These are phyloP conservation scores for Actinernus sp. DNA, from an alignment of 92 coral and sea anemone species.

Conservation along the genomic window DNA sequence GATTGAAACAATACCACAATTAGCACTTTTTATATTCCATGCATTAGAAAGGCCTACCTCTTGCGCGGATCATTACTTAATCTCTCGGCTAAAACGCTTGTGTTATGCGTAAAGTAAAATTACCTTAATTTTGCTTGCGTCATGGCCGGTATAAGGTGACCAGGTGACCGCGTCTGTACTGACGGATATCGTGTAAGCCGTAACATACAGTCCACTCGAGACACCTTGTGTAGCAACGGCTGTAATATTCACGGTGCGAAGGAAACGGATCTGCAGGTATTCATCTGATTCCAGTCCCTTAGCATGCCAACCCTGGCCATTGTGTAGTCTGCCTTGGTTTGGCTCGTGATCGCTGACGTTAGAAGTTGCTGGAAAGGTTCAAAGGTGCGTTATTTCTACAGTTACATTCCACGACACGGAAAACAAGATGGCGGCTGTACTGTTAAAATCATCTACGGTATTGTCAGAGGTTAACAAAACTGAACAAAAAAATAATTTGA, in stretches of 20 bases:
- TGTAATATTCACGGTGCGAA: constrained; percentile 40
- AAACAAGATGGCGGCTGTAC: too few relatives aligned
- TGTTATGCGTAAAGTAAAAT: too few relatives aligned
- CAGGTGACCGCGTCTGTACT: constrained; percentile 45
- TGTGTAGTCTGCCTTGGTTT: constrained; percentile 51
- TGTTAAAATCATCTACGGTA: too few relatives aligned
- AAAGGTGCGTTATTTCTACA: too few relatives aligned
- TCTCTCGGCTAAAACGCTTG: too few relatives aligned
- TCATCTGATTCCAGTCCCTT: not conserved
- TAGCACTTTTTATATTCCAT: too few relatives aligned
- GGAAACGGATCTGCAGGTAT: constrained; percentile 58
- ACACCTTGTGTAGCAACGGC: constrained; percentile 71
- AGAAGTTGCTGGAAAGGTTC: not conserved
- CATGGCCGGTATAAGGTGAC: constrained; percentile 22
- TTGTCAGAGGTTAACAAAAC: too few relatives aligned
- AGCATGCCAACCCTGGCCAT: constrained; percentile 56
- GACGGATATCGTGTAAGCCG: constrained; percentile 17
- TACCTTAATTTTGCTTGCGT: not conserved
- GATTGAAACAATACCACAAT: too few relatives aligned
- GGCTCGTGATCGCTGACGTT: constrained; percentile 5
- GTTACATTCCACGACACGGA: too few relatives aligned
- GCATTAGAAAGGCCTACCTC: too few relatives aligned
- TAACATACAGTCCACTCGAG: constrained; percentile 27
- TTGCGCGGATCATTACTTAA: too few relatives aligned
- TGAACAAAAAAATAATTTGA: too few relatives aligned